Evolutionary conservation across 2,113 vertebrate species (phyloP), one percentile per base, ranked within the genome.

Genomic region (Sander vitreus): DNA sequence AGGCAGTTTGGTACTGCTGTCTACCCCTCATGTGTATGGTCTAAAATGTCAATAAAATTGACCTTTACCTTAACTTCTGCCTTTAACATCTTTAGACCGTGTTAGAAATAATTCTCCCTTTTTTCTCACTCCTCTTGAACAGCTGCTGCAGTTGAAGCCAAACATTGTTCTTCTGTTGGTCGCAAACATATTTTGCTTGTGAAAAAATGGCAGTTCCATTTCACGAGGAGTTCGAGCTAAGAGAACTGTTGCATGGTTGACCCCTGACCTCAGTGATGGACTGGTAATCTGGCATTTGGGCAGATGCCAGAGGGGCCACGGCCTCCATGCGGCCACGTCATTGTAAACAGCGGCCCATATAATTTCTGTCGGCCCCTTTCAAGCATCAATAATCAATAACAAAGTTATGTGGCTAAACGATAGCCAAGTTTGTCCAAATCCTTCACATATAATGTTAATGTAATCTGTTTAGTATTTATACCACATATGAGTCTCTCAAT

Each of bases 211-310:
- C 16, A 72, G 27, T 57, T 71, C 9, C 9, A 59, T 54, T 73
- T 62, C 47, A 25, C 10, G 15, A 19, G 27, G 36, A 27, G 51
- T 59, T 71, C 53, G 36, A 55, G 36, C 33, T n/a, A 25, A 19
- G 36, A 30, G 48, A 18, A 64, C 14, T 51, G 58, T 25, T n/a
- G 80, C 33, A 0, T 36, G 16, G 18, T 47, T 58, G 43, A 60
- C 77, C 43, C 14, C 64, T 23, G 67, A 76, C 47, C 19, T 54
- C 25, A 25, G n/a, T n/a, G n/a, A n/a, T n/a, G n/a, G n/a, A n/a
- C n/a, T n/a, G n/a, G n/a, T n/a, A n/a, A n/a, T n/a, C n/a, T n/a
- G n/a, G n/a, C n/a, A n/a, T n/a, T n/a, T n/a, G n/a, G n/a, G n/a
- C n/a, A n/a, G n/a, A n/a, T n/a, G n/a, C n/a, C n/a, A n/a, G n/a